Base-by-base conservation (phyloP, 23 tunicate genomes). In the Trididemnum clinides region DNA sequence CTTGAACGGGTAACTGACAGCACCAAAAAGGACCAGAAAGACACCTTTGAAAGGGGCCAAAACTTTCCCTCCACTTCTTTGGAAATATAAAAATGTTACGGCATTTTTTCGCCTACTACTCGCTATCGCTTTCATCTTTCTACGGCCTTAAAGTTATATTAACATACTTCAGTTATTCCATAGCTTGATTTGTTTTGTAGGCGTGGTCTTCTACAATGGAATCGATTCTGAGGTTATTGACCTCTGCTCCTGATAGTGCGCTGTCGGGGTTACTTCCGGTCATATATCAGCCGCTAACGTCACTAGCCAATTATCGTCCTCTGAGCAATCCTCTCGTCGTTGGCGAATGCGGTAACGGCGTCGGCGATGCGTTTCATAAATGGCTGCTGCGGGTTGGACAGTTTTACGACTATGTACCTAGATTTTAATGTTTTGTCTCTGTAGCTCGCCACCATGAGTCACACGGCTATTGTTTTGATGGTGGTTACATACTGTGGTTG, bases 341-440 rank as follows among this genome's bases (percentile, higher is more conserved):
- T 10, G 77, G 77, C 58, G 37, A 28, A 31, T 28, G 6, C 15
- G 76, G 39, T 2, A 31, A 39, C 38, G 81, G 38, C 81, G 59
- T 74, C 7, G 81, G 81, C 12, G 81, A 74, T n/a, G 81, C 81
- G 7, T 74, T 74, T 44, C 81, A 39, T 25, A 39, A 74, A 74
- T 74, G 81, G 81, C 58, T 74, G 28, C 34, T 74, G 3, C 81
- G 81, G 18, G 25, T 74, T 30, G 81, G 81, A 7, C 34, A 74
- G 33, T 39, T 74, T 74, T 74, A 58, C 18, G 30, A 33, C 21
- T 69, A 5, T 31, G 37, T 33, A 5, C 76, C 39, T n/a, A n/a
- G n/a, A n/a, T n/a, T n/a, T n/a, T n/a, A n/a, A n/a, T n/a, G n/a
- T n/a, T n/a, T n/a, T n/a, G n/a, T n/a, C n/a, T n/a, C n/a, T n/a